These are phyloP conservation scores for Ranitomeya imitator DNA, from an alignment of 2,113 vertebrate species.

Conservation along the genomic window DNA sequence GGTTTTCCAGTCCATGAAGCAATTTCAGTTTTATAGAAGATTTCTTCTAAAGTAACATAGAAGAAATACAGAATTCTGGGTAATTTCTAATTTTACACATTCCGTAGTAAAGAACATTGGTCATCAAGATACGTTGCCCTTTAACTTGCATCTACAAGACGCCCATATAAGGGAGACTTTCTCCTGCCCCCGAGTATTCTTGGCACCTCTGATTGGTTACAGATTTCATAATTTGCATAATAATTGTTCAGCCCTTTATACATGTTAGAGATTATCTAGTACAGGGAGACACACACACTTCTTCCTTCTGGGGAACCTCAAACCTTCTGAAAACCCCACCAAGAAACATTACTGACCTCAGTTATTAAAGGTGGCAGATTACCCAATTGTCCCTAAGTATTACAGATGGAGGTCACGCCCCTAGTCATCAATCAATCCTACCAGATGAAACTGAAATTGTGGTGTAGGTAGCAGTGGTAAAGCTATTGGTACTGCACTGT, in stretches of 20 bases:
- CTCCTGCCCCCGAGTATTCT: too few relatives aligned
- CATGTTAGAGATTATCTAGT: background rate
- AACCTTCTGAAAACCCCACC: too few relatives aligned
- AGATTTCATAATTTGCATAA: background rate
- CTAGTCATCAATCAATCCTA: too few relatives aligned
- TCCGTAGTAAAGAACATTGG: background rate
- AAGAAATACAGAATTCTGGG: background rate
- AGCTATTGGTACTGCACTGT: background rate
- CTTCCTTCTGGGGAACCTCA: background rate
- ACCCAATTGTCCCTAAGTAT: background rate
- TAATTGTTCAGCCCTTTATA: background rate
- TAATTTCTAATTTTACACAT: background rate
- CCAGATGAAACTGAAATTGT: too few relatives aligned
- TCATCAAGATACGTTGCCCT: background rate
- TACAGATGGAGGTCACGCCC: too few relatives aligned
- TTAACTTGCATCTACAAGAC: background rate
- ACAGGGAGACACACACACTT: background rate
- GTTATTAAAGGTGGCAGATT: too few relatives aligned
- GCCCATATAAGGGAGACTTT: too few relatives aligned
- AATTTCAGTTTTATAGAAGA: background rate
- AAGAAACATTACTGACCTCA: too few relatives aligned
- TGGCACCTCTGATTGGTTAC: background rate
- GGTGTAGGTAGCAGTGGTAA: too few relatives aligned
- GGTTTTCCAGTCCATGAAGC: background rate
- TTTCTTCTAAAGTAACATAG: background rate